Evolutionary conservation across 2,113 vertebrate species (phyloP).

Genomic region (Drymodes brunneopygia): DNA sequence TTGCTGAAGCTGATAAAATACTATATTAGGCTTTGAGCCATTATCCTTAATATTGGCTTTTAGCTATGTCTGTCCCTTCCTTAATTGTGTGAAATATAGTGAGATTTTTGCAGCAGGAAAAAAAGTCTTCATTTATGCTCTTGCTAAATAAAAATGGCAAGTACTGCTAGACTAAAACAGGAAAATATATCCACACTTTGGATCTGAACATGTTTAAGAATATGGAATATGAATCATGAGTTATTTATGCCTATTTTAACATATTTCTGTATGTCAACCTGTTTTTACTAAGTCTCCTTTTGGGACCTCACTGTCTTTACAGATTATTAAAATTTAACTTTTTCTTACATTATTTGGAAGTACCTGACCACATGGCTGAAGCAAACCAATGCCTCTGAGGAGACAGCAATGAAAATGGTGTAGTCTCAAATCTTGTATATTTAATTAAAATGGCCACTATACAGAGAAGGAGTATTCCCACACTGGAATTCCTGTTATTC

Average conservation of each 20-base stretch:
- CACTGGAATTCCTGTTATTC: slow-evolving; percentile 44
- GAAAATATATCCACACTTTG: not conserved
- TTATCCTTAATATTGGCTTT: not conserved
- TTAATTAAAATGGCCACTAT: slow-evolving; percentile 25
- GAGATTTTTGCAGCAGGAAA: not conserved
- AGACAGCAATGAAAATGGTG: not conserved
- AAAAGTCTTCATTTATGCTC: not conserved
- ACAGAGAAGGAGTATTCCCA: slow-evolving; percentile 5
- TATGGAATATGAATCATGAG: not conserved
- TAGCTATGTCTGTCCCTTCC: not conserved
- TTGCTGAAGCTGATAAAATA: not conserved
- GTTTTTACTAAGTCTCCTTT: not conserved
- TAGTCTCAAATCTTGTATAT: not conserved
- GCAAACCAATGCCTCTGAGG: not conserved
- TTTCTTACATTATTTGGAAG: not conserved
- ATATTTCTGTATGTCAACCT: not conserved
- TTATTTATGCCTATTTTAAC: not conserved
- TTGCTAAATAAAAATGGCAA: not conserved
- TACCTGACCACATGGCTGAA: not conserved
- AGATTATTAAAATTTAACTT: slow-evolving; percentile 18
- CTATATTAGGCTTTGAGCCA: not conserved
- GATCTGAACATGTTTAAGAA: not conserved
- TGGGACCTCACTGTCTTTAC: not conserved
- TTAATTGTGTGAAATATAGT: not conserved
- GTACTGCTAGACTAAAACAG: not conserved